Base-by-base conservation (phyloP, 2,797 vertebrate species). In the Clarias fuscus region DNA sequence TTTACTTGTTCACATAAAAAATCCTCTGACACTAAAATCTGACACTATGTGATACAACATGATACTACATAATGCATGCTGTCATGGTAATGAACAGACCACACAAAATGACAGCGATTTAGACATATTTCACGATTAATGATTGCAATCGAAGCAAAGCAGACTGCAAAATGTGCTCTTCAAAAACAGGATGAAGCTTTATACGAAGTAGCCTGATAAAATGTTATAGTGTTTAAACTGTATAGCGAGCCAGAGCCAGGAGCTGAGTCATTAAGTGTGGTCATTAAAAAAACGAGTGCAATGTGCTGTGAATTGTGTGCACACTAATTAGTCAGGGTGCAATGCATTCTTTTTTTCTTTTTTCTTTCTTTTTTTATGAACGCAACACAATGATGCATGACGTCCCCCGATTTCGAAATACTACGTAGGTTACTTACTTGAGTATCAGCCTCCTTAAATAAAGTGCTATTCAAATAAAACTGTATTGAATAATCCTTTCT, bases 251-350 rank as follows among this genome's bases (percentile, higher is more conserved):
- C 1, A 33, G 11, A 67, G 4, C 48, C 14, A 30, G 40, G 62
- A 30, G 64, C 40, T 30, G 43, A 82, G n/a, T 68, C 17, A 11
- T 4, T 11, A 14, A 81, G 62, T 67, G 62, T 53, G n/a, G 62
- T 30, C 43, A 27, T 67, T 82, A 22, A 67, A 80, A 67, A 80
- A 67, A 82, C 7, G 43, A 67, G 64, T 53, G 43, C 64, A 53
- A 20, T 82, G 79, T 82, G 64, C 79, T 53, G 79, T 82, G 78
- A 65, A 40, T 40, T 37, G 1, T 43, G 24, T 43, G 77, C 59
- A 48, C 78, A 48, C n/a, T 53, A 40, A 81, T 81, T 37, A 81
- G 61, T 27, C 78, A 48, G 48, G 7, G 62, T 67, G 79, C 62
- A 56, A 65, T 27, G 24, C 24, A 48, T 81, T 53, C 1, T 8